Conservation (phyloP, 1,140 invertebrate species). For the Leptoteleia sp. region DNA sequence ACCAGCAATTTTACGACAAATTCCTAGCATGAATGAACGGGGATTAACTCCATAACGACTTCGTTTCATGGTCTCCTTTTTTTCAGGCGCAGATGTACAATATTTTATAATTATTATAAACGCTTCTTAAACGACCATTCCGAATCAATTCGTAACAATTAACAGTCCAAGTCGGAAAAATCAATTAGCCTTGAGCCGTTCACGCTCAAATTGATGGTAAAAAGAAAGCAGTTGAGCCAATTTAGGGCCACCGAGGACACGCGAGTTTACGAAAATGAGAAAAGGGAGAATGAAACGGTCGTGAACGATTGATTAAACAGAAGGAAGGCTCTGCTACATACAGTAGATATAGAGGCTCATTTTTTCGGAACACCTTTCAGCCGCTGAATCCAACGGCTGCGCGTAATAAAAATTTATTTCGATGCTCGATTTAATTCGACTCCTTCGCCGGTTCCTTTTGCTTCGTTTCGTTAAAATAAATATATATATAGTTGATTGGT, state of each 20-base stretch:
- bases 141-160: constrained; percentile 49
- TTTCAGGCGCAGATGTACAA: constrained; percentile 42
- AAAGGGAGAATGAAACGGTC: no score
- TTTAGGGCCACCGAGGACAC: constrained; percentile 31
- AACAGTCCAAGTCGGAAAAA: constrained; percentile 39
- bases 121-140: constrained; percentile 38
- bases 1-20: constrained; percentile 25
- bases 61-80: constrained; percentile 13
- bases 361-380: no score
- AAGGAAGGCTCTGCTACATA: no score
- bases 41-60: constrained; percentile 28
- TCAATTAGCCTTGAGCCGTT: constrained; percentile 46
- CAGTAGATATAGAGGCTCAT: no score
- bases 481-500: no score
- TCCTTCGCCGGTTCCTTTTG: no score
- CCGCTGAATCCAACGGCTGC: no score
- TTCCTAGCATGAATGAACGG: constrained; percentile 13
- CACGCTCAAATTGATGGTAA: constrained; percentile 46
- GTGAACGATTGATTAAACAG: no score
- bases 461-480: no score
- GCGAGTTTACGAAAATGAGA: constrained; percentile 14
- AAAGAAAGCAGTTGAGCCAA: constrained; percentile 51
- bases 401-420: no score
- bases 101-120: constrained; percentile 52
- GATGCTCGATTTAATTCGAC: no score